Conservation (phyloP, 2,888 invertebrate species). For the Lamproptera curius region DNA sequence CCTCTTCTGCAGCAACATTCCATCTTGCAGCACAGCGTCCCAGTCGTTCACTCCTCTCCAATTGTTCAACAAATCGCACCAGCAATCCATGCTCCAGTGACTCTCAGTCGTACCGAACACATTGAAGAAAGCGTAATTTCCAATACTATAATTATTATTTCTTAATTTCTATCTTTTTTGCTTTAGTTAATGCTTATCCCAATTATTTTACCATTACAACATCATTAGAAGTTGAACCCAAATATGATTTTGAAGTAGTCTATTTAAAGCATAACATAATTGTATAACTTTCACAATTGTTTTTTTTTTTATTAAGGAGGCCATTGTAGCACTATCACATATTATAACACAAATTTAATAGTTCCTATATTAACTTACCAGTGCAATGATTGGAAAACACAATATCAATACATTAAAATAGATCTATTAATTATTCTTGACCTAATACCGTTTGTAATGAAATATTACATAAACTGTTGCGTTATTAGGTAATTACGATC, state of each 20-base stretch:
- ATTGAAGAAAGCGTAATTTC: conserved; percentile 34
- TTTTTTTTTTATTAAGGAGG: too few relatives aligned
- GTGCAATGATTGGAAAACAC: conserved; percentile 57
- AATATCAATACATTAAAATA: conserved; percentile 52
- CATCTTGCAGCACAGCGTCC: conserved; percentile 28
- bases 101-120: conserved; percentile 40
- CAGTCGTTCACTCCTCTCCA: conserved; percentile 41
- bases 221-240: too few relatives aligned
- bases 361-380: conserved; percentile 62
- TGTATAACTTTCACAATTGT: too few relatives aligned
- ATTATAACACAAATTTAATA: conserved; percentile 65
- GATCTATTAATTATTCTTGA: conserved; percentile 34
- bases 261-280: too few relatives aligned
- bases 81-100: conserved; percentile 40
- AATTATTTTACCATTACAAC: too few relatives aligned
- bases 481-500: too few relatives aligned
- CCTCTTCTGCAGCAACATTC: conserved; percentile 35
- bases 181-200: too few relatives aligned
- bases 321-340: conserved; percentile 65
- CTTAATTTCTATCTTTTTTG: too few relatives aligned
- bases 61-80: conserved; percentile 35
- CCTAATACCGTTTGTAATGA: neutral
- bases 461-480: neutral
- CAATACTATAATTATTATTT: too few relatives aligned
- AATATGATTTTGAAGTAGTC: too few relatives aligned